These are phyloP conservation scores for Phenganax stokvisi DNA, from an alignment of 92 coral and sea anemone genomes.

Conservation along the genomic window DNA sequence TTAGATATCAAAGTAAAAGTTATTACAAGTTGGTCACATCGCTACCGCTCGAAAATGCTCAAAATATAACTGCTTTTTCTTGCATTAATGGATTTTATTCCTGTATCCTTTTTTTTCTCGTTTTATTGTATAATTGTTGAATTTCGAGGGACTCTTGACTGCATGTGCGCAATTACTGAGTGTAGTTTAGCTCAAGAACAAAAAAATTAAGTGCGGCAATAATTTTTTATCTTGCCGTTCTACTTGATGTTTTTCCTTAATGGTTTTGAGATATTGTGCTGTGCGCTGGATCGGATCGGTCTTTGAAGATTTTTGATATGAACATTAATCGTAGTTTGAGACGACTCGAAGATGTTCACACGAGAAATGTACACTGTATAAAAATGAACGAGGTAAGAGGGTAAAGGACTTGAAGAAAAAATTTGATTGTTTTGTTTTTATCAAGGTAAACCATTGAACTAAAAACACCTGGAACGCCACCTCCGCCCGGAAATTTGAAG, in stretches of 20 bases:
- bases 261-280: slow-evolving; percentile 65
- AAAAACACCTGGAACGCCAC: no score
- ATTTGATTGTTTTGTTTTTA: no score
- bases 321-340: slow-evolving; percentile 77
- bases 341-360: slow-evolving; percentile 73
- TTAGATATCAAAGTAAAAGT: slow-evolving; percentile 74
- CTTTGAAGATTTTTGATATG: slow-evolving; percentile 87
- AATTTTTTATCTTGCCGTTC: neutral
- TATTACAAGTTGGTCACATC: slow-evolving; percentile 76
- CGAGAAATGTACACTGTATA: slow-evolving; percentile 73
- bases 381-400: slow-evolving; percentile 74
- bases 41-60: slow-evolving; percentile 72
- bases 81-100: slow-evolving; percentile 85
- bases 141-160: no score
- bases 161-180: no score
- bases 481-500: no score
- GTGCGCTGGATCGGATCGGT: slow-evolving; percentile 89
- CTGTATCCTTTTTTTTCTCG: slow-evolving; percentile 69
- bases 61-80: slow-evolving; percentile 73
- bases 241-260: slow-evolving; percentile 34
- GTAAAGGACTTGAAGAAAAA: no score
- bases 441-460: no score
- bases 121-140: no score
- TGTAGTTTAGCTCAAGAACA: no score
- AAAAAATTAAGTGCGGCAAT: no score